Base-by-base conservation (phyloP, 2,797 vertebrate genomes). In the Sebastes glaucus region DNA sequence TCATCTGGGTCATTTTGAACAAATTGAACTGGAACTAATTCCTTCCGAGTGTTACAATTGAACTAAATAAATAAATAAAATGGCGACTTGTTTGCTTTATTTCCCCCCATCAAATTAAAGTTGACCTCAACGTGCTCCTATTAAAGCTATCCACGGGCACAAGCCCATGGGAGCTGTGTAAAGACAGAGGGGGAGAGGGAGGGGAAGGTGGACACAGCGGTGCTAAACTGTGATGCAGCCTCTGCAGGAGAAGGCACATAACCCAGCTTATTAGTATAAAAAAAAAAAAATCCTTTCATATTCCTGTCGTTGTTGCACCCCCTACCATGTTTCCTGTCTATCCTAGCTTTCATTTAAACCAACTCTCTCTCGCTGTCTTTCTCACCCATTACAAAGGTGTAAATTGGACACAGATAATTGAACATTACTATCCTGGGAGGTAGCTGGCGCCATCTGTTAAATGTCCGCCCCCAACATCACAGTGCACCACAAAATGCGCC, bases 341-440 rank as follows among this genome's bases (percentile, higher is more conserved):
- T 75, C 53, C 28, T 8, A 14, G n/a, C 35, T 77, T 87, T 85
- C 53, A 77, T 79, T 78, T 66, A 42, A 78, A 59, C 63, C 46
- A 73, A 30, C 61, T 81, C 78, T 79, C 77, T 66, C 79, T 84
- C 66, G 28, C 62, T 71, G 78, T 84, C 78, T 90, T 82, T 91
- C 89, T 88, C 80, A 49, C 89, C 88, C 83, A 84, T 88, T 86
- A 87, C 88, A 92, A 93, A 95, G 91, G 93, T 95, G 92, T 87
- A 95, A 94, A 95, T 93, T 95, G 93, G 94, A 93, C 86, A 93
- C 92, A 94, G 90, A 92, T 95, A 95, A 95, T 95, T 95, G 93
- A 94, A 91, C 93, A 93, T 94, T 93, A 93, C 93, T 93, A 93
- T 93, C 93, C 87, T 87, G 84, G 92, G 92, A 94, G 87, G 85